A percentile compares a stretch with the other conserved stretches of the same genome.
These are phyloP conservation scores for Morus bassanus DNA, from an alignment of 2,797 vertebrate species.

Conservation along the genomic window DNA sequence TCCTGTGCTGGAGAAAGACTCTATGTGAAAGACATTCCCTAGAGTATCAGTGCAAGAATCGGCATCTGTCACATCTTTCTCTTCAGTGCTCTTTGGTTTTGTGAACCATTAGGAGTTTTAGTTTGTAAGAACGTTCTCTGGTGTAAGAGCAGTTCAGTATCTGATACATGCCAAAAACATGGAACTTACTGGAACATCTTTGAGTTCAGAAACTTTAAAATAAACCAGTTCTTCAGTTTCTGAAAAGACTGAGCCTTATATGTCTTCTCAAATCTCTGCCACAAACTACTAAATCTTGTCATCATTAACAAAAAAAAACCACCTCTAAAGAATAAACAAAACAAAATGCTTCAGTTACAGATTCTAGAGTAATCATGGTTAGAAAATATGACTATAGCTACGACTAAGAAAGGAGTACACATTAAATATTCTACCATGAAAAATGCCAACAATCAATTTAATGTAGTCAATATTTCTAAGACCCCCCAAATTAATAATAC, in stretches of 20 bases:
- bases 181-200: not conserved
- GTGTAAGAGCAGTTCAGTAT: not conserved
- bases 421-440: not conserved
- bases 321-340: not conserved
- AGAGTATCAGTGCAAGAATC: not conserved
- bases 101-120: not conserved
- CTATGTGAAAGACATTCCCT: not conserved
- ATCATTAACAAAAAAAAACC: not conserved
- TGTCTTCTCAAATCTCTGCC: not conserved
- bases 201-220: not conserved
- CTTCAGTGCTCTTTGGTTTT: not conserved
- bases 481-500: not conserved
- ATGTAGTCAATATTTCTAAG: not conserved
- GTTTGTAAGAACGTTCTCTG: not conserved
- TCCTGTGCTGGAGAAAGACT: not conserved
- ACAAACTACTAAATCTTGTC: not conserved
- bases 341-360: not conserved
- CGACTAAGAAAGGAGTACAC: not conserved
- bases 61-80: not conserved
- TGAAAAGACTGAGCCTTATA: not conserved
- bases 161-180: rapidly evolving
- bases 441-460: not conserved
- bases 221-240: not conserved
- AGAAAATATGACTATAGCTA: not conserved
- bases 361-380: not conserved